Evolutionary conservation across 2,113 vertebrate genomes (phyloP), one percentile per base, ranked within the genome.

Genomic region (Pao palembangensis): DNA sequence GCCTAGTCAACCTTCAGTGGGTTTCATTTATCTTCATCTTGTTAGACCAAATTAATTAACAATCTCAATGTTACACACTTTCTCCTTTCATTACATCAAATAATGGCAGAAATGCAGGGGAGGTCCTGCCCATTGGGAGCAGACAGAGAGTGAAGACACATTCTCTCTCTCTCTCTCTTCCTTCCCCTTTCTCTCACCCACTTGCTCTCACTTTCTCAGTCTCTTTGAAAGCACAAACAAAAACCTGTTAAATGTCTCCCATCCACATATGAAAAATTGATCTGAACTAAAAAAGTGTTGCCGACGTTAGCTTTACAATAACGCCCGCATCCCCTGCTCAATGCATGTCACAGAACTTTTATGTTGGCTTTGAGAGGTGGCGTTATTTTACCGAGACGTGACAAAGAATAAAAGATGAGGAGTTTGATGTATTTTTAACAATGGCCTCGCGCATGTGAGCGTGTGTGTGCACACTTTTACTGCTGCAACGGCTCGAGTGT

Each of bases 41-140:
- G 93, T 97, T 96, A 95, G 90, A 92, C 89, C 95, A 97, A 95
- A 96, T 96, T 95, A 98, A 98, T 98, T 98, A 98, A 94, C 94
- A 95, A 93, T 94, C 91, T 98, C 93, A 90, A 87, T 93, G 92
- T 93, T 94, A 91, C 93, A 94, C 91, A 93, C 93, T 96, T 97
- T 97, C 94, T 92, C 93, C 94, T 98, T 96, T 96, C 93, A 97
- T 97, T 95, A 98, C 93, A 94, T 98, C 94, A 98, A 93, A 95
- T 96, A 96, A 95, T 93, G 88, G 90, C 80, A 88, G 77, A 82
- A 90, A 91, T 92, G 88, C 78, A 88, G 86, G 92, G 89, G 93
- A 92, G 89, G 86, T 88, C 82, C 83, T 84, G 79, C 85, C 89
- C 78, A 84, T 76, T 82, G 88, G 88, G 88, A 90, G 85, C 82